Conservation (phyloP, 1,140 invertebrate species). For the Tetranychus cinnabarinus region DNA sequence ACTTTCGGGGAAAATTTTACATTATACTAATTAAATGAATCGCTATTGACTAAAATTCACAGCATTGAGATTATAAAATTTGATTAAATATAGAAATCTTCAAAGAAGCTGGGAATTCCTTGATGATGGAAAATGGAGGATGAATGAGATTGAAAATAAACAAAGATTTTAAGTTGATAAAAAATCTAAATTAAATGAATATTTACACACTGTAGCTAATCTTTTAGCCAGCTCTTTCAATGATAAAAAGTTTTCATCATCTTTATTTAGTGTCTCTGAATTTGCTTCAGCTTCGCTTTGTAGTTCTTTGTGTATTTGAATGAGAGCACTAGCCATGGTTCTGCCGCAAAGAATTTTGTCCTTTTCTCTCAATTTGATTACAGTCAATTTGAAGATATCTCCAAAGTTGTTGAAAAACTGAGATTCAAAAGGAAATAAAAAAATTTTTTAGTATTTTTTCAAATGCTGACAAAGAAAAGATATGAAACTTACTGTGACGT, state of each 20-base stretch:
- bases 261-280: conserved; percentile 20
- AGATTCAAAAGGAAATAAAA: conserved; percentile 5
- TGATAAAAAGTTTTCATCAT: conserved; percentile 53
- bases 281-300: conserved; percentile 25
- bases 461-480: not conserved
- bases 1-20: no score
- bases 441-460: not conserved
- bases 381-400: conserved; percentile 94
- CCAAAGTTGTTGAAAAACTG: conserved; percentile 95
- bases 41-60: no score
- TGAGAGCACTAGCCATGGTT: conserved; percentile 76
- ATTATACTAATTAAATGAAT: no score
- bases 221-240: conserved; percentile 87
- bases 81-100: no score
- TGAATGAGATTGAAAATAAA: no score
- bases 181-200: no score
- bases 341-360: conserved; percentile 88
- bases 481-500: conserved; percentile 49
- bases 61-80: no score
- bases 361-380: conserved; percentile 87
- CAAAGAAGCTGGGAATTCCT: no score
- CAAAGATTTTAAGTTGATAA: no score
- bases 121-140: no score
- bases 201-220: conserved; percentile 35
- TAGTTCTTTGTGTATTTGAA: conserved; percentile 51